A percentile compares a stretch with the other conserved stretches of the same genome.
phyloP scores from a whole-genome alignment of 2,888 invertebrate genomes.

The Drosophila mercatorum region DNA sequence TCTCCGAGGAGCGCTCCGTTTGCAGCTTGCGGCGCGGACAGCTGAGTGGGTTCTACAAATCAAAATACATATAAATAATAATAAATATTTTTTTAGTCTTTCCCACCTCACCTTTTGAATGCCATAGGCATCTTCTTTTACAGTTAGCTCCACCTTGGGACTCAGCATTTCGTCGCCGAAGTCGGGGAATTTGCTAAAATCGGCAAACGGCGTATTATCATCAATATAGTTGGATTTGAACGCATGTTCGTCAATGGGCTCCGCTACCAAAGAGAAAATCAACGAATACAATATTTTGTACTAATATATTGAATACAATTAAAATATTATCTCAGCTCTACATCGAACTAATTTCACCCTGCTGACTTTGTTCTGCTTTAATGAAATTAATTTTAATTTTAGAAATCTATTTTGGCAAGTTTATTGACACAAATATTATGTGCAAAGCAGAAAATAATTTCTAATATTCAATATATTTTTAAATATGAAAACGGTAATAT shows the following conservation, averaged over 20 bases:
- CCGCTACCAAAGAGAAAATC: conserved; percentile 52
- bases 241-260: conserved; percentile 70
- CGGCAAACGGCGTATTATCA: conserved; percentile 74
- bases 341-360: conserved; percentile 26
- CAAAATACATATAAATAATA: conserved; percentile 1
- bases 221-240: conserved; percentile 70
- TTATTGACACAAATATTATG: conserved; percentile 39
- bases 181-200: conserved; percentile 67
- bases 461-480: conserved; percentile 8
- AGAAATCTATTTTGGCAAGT: conserved; percentile 47
- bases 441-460: conserved; percentile 28
- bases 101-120: conserved; percentile 47
- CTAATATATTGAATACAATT: conserved; percentile 9
- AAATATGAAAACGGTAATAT: no score
- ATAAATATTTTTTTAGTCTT: not conserved
- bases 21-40: conserved; percentile 81
- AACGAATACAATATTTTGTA: conserved; percentile 1
- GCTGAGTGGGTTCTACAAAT: conserved; percentile 66
- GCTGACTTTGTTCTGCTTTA: conserved; percentile 32
- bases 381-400: conserved; percentile 42
- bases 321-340: conserved; percentile 12
- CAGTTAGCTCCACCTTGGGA: conserved; percentile 66
- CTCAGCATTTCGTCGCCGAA: conserved; percentile 63
- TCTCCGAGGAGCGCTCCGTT: conserved; percentile 75
- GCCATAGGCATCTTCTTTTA: conserved; percentile 66